Conservation (phyloP, 2,113 vertebrate species). For the Polypterus bichir region DNA sequence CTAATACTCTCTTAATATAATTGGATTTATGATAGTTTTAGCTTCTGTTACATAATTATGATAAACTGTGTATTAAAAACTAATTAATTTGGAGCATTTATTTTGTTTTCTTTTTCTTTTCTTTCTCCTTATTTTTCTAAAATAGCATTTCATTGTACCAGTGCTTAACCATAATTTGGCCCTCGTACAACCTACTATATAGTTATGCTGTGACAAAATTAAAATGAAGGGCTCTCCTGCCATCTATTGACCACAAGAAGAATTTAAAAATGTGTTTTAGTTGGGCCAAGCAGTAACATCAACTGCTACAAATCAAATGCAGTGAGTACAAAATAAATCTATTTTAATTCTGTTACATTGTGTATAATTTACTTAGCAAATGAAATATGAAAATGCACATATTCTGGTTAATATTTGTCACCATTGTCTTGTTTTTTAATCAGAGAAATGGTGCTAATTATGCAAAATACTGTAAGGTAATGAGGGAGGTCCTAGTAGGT, state of each 20-base stretch:
- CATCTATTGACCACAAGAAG: slow-evolving; percentile 23
- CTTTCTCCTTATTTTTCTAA: slow-evolving; percentile 1
- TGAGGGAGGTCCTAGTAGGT: too few relatives aligned
- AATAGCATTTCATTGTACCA: slow-evolving; percentile 13
- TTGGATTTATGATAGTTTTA: slow-evolving; percentile 16
- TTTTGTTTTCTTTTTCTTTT: not conserved
- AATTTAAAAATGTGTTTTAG: not conserved
- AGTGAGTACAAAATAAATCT: too few relatives aligned
- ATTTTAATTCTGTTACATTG: too few relatives aligned
- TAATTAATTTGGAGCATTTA: slow-evolving; percentile 15
- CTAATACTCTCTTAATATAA: slow-evolving; percentile 20
- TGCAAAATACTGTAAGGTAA: too few relatives aligned
- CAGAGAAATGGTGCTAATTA: too few relatives aligned
- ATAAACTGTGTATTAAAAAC: slow-evolving; percentile 20
- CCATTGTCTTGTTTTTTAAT: too few relatives aligned
- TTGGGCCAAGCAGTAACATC: too few relatives aligned
- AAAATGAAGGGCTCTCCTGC: slow-evolving; percentile 21
- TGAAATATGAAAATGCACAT: too few relatives aligned
- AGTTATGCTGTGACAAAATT: not conserved
- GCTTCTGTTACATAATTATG: slow-evolving; percentile 22
- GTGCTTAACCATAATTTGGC: slow-evolving; percentile 2
- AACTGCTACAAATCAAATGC: too few relatives aligned
- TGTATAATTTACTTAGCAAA: too few relatives aligned
- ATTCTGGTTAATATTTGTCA: too few relatives aligned
- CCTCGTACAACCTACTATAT: not conserved